Evolutionary conservation across 2,888 invertebrate species (phyloP), one percentile per base, ranked within the genome.

Genomic region (Ennomos erosarius): DNA sequence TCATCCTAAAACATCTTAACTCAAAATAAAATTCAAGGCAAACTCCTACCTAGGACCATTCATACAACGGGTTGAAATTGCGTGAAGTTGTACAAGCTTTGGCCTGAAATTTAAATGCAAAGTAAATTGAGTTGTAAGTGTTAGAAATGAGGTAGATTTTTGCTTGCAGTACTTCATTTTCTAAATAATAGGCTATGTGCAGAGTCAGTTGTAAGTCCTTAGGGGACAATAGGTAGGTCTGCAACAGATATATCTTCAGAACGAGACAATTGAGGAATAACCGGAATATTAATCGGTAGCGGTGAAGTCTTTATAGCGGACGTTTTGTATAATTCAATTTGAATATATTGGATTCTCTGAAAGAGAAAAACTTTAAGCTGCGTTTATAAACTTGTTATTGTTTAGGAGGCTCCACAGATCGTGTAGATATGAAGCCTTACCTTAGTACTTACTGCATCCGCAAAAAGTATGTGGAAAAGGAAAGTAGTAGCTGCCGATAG

Each of bases 181-280:
- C 72, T 73, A 75, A 76, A 74, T 82, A 81, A 78, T 81, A 79
- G 83, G 73, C 80, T 81, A 76, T 75, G 75, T 82, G 82, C 78
- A 81, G 75, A 82, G 77, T 76, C 79, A 80, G 85, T 84, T 83
- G 84, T 87, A 84, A 85, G 83, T 86, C 88, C 89, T 87, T 79
- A 59, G 82, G 88, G 88, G 82, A 89, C 87, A 88, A 87, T 87
- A 85, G 86, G 87, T 84, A 87, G 87, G 84, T 84, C 82, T 80
- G 81, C 79, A 79, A 72, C 76, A 85, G 82, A 87, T 88, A 87
- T 89, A 86, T 89, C 85, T 87, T 74, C 74, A 73, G 81, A 83
- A 88, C 84, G 85, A 86, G 86, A 88, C 87, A 86, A 85, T 88
- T 88, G 87, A 84, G 88, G 87, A 84, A 83, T 84, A 87, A 84